Conservation (phyloP, 1,140 invertebrate genomes). For the Mycetomoellerius zeteki region DNA sequence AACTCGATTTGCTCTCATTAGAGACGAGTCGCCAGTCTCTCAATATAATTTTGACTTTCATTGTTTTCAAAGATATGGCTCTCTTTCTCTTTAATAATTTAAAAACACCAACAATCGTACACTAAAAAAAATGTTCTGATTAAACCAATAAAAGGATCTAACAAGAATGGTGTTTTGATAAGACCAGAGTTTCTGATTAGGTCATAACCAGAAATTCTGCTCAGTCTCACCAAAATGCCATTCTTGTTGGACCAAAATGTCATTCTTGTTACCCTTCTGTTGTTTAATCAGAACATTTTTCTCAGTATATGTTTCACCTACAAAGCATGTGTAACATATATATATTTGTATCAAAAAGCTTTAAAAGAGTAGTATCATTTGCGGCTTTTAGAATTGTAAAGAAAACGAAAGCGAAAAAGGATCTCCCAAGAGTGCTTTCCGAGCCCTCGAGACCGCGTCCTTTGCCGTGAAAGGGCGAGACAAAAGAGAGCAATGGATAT, state of each 20-base stretch:
- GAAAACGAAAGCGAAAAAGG: conserved; percentile 34
- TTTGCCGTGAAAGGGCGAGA: conserved; percentile 57
- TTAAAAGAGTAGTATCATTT: neutral
- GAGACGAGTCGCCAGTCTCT: conserved; percentile 5
- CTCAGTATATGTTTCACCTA: too few relatives aligned
- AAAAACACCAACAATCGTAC: neutral
- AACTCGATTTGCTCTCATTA: conserved; percentile 82
- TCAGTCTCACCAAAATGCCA: too few relatives aligned
- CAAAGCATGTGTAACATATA: neutral
- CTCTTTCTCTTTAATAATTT: neutral
- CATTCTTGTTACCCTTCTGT: too few relatives aligned
- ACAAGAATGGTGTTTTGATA: too few relatives aligned
- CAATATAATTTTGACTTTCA: neutral
- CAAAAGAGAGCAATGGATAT: conserved; percentile 68
- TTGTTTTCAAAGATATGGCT: neutral
- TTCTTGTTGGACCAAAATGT: too few relatives aligned
- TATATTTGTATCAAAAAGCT: conserved; percentile 4
- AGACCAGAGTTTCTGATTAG: too few relatives aligned
- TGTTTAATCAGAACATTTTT: too few relatives aligned
- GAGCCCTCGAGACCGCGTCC: conserved; percentile 66
- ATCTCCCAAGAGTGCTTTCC: conserved; percentile 40
- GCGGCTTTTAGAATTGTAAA: neutral
- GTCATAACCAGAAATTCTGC: too few relatives aligned
- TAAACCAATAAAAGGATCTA: too few relatives aligned
- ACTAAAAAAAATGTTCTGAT: too few relatives aligned